phyloP scores from a whole-genome alignment of 2,113 vertebrate species.

The Phoxinus phoxinus region DNA sequence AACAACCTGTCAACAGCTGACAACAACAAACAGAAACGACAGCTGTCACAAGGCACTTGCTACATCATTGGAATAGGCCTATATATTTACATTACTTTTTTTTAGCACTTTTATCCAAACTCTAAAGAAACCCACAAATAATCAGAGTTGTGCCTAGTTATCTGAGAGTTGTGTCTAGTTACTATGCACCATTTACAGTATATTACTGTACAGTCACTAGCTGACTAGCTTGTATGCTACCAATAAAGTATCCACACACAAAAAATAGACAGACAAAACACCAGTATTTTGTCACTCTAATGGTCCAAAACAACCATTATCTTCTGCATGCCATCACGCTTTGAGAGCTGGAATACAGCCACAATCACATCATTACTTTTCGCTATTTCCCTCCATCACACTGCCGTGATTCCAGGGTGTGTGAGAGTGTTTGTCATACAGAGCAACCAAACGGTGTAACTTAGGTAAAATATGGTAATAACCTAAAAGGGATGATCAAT shows the following conservation, averaged over 20 bases:
- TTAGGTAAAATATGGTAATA: constrained; percentile 12
- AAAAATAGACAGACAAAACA: neutral
- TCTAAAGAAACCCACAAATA: neutral
- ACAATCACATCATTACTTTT: neutral
- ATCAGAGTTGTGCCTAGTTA: neutral
- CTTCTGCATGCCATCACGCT: neutral
- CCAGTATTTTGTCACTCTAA: neutral
- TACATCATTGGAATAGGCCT: neutral
- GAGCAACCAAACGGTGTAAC: neutral
- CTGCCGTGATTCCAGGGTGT: neutral
- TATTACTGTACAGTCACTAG: neutral
- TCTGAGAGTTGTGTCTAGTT: neutral
- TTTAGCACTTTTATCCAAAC: neutral
- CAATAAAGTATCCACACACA: neutral
- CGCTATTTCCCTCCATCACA: neutral
- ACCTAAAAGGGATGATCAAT: neutral
- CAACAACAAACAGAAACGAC: no score
- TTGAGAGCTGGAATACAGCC: neutral
- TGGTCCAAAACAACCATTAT: neutral
- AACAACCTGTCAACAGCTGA: neutral
- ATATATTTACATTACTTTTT: neutral
- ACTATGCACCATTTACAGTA: no score
- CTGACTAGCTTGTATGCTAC: neutral
- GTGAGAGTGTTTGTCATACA: constrained; percentile 1
- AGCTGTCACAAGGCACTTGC: neutral